A percentile compares a stretch with the other conserved stretches of the same genome.
phyloP scores from a whole-genome alignment of 2,888 invertebrate genomes.

The Tenthredo distinguenda region DNA sequence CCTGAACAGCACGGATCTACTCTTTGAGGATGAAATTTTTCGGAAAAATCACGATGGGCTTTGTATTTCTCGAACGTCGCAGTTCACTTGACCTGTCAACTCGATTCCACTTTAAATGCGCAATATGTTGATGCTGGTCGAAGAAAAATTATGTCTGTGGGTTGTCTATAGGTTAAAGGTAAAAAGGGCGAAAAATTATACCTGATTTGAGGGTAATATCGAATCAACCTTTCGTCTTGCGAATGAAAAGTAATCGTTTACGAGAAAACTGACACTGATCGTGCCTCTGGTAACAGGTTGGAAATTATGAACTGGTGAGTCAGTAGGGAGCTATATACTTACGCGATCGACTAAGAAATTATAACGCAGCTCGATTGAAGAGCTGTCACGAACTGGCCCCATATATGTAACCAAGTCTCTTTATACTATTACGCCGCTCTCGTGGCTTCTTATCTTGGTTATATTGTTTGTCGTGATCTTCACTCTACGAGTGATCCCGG shows the following conservation, averaged over 20 bases:
- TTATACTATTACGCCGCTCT: constrained; percentile 72
- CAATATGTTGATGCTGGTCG: background rate
- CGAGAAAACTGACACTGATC: background rate
- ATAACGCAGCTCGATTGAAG: constrained; percentile 67
- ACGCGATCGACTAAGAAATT: constrained; percentile 35
- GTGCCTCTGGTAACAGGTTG: background rate
- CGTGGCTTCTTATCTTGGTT: constrained; percentile 61
- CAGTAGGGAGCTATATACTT: background rate
- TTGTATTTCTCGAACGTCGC: background rate
- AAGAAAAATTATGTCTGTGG: background rate
- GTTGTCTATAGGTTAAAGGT: background rate
- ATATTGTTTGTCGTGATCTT: constrained; percentile 61
- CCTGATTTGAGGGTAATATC: background rate
- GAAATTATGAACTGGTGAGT: background rate
- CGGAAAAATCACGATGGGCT: background rate
- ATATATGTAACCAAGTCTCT: constrained; percentile 59
- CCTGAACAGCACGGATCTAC: background rate
- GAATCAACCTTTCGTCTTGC: background rate
- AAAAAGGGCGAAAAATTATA: background rate
- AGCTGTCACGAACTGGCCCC: constrained; percentile 71
- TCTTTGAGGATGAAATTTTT: background rate
- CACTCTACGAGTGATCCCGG: constrained; percentile 21
- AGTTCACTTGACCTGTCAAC: background rate
- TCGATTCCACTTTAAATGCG: background rate
- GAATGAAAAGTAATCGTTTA: background rate